A percentile compares a stretch with the other conserved stretches of the same genome.
phyloP scores from a whole-genome alignment of 92 coral and sea anemone species.

The Phymanthus crucifer region DNA sequence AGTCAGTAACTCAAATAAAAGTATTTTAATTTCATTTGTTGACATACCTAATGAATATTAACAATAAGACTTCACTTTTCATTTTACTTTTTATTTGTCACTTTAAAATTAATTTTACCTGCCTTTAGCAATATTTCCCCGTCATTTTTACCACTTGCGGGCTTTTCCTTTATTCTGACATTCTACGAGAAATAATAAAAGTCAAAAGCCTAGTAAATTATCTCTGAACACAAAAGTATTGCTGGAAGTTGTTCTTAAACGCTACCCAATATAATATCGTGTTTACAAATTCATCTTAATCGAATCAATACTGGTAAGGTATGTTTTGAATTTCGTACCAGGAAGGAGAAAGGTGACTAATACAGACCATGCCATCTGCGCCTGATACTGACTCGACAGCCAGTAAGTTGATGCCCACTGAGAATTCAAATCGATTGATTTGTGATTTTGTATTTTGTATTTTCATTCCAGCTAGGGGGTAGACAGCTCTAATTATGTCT shows the following conservation, averaged over 20 bases:
- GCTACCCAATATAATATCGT: background rate
- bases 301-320: conserved; percentile 8
- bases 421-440: background rate
- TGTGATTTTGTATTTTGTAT: too few species aligned
- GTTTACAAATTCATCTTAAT: conserved; percentile 32
- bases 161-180: too few species aligned
- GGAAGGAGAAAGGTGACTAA: conserved; percentile 33
- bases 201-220: background rate
- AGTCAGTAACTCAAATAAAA: background rate
- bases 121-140: background rate
- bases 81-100: background rate
- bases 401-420: background rate
- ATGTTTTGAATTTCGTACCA: conserved; percentile 1
- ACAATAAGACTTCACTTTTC: too few species aligned
- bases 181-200: background rate
- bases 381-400: conserved; percentile 1
- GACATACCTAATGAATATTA: too few species aligned
- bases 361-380: conserved; percentile 14
- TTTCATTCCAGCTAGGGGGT: background rate
- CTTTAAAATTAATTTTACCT: background rate
- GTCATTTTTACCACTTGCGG: background rate
- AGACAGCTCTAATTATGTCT: background rate
- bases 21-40: too few species aligned
- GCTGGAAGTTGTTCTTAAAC: background rate
- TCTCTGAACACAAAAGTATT: background rate